Evolutionary conservation across 2,888 invertebrate genomes (phyloP).

Genomic region (Watsonalla cultraria): DNA sequence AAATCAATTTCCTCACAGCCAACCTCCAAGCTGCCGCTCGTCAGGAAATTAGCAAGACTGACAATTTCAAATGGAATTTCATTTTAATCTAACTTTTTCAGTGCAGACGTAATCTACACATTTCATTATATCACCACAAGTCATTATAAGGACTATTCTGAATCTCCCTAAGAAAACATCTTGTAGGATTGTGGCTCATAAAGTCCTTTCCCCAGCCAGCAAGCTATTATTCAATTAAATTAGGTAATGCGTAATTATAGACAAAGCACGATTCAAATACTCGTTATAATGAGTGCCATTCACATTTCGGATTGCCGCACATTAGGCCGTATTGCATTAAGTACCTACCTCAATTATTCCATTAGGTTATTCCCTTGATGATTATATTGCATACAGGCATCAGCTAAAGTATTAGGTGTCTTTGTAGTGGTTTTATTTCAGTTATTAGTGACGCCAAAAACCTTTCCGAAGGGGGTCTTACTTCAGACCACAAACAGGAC

Average conservation of each 20-base stretch:
- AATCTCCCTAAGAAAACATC: too few relatives aligned
- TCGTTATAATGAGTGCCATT: too few relatives aligned
- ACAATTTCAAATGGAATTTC: not conserved
- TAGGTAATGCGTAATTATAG: slow-evolving; percentile 20
- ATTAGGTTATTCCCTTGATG: too few relatives aligned
- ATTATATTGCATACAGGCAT: too few relatives aligned
- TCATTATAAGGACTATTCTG: too few relatives aligned
- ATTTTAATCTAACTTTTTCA: not conserved
- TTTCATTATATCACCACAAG: too few relatives aligned
- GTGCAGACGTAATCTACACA: not conserved
- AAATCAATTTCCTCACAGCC: slow-evolving; percentile 37
- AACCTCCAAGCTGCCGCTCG: slow-evolving; percentile 5
- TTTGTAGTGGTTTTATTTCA: too few relatives aligned
- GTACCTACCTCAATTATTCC: too few relatives aligned
- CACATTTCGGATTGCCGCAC: too few relatives aligned
- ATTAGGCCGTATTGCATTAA: too few relatives aligned
- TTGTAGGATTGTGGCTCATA: not conserved
- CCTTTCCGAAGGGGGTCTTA: not conserved
- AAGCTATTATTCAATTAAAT: slow-evolving; percentile 22
- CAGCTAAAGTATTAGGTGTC: too few relatives aligned
- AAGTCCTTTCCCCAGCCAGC: slow-evolving; percentile 2
- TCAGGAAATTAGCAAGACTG: slow-evolving; percentile 17
- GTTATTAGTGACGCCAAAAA: not conserved
- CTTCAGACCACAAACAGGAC: not conserved
- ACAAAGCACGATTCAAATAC: too few relatives aligned